Base-by-base conservation (phyloP, 2,797 vertebrate species). In the Pseudochaenichthys georgianus region DNA sequence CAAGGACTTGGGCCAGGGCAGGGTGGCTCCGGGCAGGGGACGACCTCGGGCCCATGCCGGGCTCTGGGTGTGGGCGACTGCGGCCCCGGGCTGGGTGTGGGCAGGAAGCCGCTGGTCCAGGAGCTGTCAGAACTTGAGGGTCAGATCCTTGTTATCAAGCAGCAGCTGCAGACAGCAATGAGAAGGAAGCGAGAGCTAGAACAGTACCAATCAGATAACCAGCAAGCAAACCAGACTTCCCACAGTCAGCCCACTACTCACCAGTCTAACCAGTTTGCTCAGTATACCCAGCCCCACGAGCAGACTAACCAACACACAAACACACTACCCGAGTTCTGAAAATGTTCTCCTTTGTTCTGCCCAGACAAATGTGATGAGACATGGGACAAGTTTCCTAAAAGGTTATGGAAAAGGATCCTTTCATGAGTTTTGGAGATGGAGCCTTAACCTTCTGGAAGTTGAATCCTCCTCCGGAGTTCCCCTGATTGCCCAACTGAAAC, bases 181-280 rank as follows among this genome's bases (percentile, higher is more conserved):
- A 97, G 95, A 90, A 95, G 97, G 86, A 99, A 99, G 88, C 92
- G 95, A 42, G 98, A 99, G 93, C 94, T 99, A 79, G 97, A 99
- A 90, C 96, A 96, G 77, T 97, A 95, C 87, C 97, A 97, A 74
- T 87, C 88, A 78, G 89, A 93, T 79, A 88, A 88, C 85, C 73
- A 87, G 82, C 86, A 81, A 70, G 84, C 95, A 88, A 93, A 96
- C 91, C 93, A 95, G 93, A 89, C 91, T 89, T 67, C 76, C 46
- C 64, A 86, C 13, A 85, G 77, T 73, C 92, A 85, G 78, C 51
- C 85, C 45, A 63, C 81, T 42, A 51, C 76, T 13, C 88, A 90
- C 64, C 87, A 87, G 68, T 83, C 81, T 11, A 91, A 83, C 83
- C 92, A 92, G 91, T 90, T 89, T 66, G 62, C 72, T 82, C 89